These are phyloP conservation scores for Eurosta solidaginis DNA, from an alignment of 1,140 invertebrate genomes.

Conservation along the genomic window DNA sequence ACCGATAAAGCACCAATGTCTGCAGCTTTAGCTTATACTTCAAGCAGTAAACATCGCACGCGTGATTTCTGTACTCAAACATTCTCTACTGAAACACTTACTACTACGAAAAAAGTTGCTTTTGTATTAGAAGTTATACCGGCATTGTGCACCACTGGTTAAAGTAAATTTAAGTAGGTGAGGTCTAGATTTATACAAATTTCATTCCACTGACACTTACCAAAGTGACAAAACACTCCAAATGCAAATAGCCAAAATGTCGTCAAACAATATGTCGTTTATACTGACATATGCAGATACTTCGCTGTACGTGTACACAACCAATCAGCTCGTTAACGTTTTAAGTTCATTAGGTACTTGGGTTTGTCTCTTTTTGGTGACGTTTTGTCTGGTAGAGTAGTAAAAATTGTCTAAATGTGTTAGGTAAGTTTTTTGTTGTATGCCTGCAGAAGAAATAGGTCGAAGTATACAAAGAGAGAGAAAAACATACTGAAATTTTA, in stretches of 20 bases:
- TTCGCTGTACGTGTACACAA: neutral
- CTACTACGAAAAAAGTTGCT: no score
- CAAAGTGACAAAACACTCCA: neutral
- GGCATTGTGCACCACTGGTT: no score
- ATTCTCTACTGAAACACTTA: no score
- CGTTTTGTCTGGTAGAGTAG: conserved; percentile 1
- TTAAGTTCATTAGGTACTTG: no score
- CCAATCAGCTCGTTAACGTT: neutral
- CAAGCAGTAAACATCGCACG: no score
- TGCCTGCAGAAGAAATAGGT: neutral
- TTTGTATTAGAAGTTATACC: no score
- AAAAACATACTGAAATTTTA: neutral
- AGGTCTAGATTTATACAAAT: no score
- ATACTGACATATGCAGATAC: no score
- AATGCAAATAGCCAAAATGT: neutral
- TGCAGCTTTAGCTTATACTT: no score
- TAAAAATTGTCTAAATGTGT: neutral
- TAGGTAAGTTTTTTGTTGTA: neutral
- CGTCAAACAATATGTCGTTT: neutral
- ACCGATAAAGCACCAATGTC: no score
- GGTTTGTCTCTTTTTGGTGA: neutral
- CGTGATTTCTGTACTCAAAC: no score
- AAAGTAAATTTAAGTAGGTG: no score
- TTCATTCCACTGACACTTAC: neutral
- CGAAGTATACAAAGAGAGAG: neutral